These are phyloP conservation scores for Zaprionus lachaisei DNA, from an alignment of 1,140 invertebrate genomes.

Conservation along the genomic window DNA sequence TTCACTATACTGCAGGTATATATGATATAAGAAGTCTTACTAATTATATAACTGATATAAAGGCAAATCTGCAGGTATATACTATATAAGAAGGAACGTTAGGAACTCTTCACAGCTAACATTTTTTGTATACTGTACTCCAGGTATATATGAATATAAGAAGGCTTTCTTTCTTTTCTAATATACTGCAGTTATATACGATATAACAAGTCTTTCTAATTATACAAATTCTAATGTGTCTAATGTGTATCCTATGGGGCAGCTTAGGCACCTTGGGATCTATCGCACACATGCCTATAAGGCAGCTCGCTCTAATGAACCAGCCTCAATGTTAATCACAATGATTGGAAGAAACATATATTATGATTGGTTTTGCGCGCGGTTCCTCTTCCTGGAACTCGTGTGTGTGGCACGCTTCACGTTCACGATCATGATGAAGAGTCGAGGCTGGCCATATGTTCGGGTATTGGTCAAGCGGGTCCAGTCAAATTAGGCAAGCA, in stretches of 20 bases:
- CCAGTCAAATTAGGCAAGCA: conserved; percentile 42
- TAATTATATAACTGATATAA: too few relatives aligned
- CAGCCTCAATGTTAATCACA: conserved; percentile 11
- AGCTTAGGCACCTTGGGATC: not conserved
- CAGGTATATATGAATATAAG: not conserved
- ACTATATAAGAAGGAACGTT: too few relatives aligned
- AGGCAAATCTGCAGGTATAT: too few relatives aligned
- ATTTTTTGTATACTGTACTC: not conserved
- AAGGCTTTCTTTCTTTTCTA: not conserved
- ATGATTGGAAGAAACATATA: conserved; percentile 29
- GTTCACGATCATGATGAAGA: not conserved
- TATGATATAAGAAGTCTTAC: too few relatives aligned
- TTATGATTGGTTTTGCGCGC: conserved; percentile 61
- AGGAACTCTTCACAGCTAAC: too few relatives aligned
- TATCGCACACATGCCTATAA: conserved; percentile 18
- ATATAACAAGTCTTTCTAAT: not conserved
- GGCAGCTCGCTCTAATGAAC: conserved; percentile 22
- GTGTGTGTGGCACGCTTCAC: conserved; percentile 60
- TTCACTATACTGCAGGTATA: too few relatives aligned
- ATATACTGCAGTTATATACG: not conserved
- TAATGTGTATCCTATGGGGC: not conserved
- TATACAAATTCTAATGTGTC: not conserved
- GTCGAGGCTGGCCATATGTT: conserved; percentile 48
- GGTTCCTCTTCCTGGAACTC: conserved; percentile 53
- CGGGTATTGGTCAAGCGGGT: conserved; percentile 44